Conservation (phyloP, 1,140 invertebrate species). For the Zaprionus gabonicus region DNA sequence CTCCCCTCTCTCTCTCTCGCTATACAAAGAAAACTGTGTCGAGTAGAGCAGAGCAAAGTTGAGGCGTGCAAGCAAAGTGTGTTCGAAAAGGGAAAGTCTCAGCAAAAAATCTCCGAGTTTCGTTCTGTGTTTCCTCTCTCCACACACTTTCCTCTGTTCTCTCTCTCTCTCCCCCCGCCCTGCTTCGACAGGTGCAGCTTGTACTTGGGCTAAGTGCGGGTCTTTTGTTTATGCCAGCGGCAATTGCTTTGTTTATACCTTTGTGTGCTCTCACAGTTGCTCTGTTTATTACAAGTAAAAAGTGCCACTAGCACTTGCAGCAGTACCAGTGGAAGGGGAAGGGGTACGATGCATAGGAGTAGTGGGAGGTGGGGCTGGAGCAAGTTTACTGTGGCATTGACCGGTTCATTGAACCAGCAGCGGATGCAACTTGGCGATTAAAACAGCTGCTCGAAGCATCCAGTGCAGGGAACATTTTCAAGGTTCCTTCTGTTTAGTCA, state of each 20-base stretch:
- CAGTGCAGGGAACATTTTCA: conserved; percentile 1
- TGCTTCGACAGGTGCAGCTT: conserved; percentile 26
- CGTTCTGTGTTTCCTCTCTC: conserved; percentile 3
- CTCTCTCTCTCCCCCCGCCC: not conserved
- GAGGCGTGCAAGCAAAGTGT: not conserved
- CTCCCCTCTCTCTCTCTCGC: not conserved
- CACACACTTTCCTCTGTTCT: not conserved
- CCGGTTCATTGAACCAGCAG: conserved; percentile 38
- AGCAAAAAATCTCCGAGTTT: conserved; percentile 30
- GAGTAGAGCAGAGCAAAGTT: conserved; percentile 5
- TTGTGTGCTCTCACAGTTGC: conserved; percentile 23
- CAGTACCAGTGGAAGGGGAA: conserved; percentile 17
- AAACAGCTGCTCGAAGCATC: not conserved
- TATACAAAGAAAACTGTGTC: conserved; percentile 20
- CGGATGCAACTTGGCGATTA: conserved; percentile 13
- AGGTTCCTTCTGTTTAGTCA: conserved; percentile 11
- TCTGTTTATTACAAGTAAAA: conserved; percentile 72
- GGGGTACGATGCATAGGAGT: not conserved
- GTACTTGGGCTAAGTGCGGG: conserved; percentile 25
- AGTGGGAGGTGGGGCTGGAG: not conserved
- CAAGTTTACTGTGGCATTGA: conserved; percentile 43
- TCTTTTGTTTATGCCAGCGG: conserved; percentile 65
- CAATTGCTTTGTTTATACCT: conserved; percentile 66
- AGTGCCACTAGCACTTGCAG: conserved; percentile 60
- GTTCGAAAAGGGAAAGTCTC: not conserved